phyloP scores from a whole-genome alignment of 2,797 vertebrate genomes.

The Florisuga fusca region DNA sequence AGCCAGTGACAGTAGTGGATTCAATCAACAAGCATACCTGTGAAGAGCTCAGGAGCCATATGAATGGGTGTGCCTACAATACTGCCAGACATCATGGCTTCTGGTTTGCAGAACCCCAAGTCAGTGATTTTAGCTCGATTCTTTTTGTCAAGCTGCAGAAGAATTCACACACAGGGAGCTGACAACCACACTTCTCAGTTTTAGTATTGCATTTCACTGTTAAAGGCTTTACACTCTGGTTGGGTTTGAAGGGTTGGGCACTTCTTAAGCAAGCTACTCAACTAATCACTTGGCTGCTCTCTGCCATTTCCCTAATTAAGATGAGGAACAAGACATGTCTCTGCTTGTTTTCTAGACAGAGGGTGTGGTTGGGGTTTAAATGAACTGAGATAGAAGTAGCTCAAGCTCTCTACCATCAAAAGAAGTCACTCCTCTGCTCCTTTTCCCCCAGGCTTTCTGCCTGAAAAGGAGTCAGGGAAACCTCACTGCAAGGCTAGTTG shows the following conservation, averaged over 20 bases:
- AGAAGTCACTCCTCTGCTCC: background rate
- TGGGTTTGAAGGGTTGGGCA: background rate
- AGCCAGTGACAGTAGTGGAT: background rate
- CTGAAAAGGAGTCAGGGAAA: background rate
- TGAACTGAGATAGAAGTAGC: background rate
- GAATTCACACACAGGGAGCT: background rate
- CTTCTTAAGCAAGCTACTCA: background rate
- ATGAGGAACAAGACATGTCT: background rate
- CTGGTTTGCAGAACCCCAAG: conserved; percentile 97
- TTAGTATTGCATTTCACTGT: background rate
- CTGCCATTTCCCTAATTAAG: background rate
- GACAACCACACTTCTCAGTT: background rate
- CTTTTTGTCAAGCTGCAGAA: conserved; percentile 91
- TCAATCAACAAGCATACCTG: conserved; percentile 81
- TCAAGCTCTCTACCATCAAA: background rate
- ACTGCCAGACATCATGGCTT: conserved; percentile 99
- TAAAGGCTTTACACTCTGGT: background rate
- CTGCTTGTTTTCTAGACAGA: background rate
- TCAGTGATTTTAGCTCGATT: conserved; percentile 98
- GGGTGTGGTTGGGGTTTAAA: background rate
- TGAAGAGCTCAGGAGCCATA: conserved; percentile 98
- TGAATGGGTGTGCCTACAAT: conserved; percentile 99
- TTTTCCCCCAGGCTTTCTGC: background rate
- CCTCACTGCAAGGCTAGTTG: background rate
- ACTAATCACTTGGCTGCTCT: background rate